phyloP scores from a whole-genome alignment of 2,888 invertebrate genomes.

The Minunthozetes semirufus region DNA sequence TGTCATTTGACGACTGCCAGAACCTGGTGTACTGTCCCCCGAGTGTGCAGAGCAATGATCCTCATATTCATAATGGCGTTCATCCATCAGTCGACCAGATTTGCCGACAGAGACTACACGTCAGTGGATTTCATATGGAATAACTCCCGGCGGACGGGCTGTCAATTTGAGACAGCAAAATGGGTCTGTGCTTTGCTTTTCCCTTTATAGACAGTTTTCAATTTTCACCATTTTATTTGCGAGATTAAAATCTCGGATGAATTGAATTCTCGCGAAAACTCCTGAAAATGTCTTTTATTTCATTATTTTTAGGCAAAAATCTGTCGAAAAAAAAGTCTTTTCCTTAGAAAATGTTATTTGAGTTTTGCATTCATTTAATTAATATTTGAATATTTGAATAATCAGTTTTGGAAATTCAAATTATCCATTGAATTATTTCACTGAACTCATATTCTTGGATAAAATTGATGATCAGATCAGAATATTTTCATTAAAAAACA shows the following conservation, averaged over 20 bases:
- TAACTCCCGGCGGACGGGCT: conserved; percentile 50
- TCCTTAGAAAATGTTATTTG: too few relatives aligned
- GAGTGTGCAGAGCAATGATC: conserved; percentile 68
- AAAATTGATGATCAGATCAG: too few relatives aligned
- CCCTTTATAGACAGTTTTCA: too few relatives aligned
- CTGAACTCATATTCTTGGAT: too few relatives aligned
- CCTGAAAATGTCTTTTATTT: not conserved
- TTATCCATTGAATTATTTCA: too few relatives aligned
- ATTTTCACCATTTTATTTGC: too few relatives aligned
- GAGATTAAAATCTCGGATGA: not conserved
- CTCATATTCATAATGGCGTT: conserved; percentile 71
- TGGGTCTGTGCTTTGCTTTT: conserved; percentile 56
- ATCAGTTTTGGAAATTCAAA: too few relatives aligned
- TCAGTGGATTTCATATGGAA: conserved; percentile 64
- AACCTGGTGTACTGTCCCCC: conserved; percentile 60
- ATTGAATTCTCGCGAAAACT: not conserved
- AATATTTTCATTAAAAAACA: too few relatives aligned
- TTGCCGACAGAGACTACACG: conserved; percentile 63
- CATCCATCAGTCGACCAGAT: conserved; percentile 72
- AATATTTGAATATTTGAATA: too few relatives aligned
- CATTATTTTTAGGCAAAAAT: not conserved
- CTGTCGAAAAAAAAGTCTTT: not conserved
- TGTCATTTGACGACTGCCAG: conserved; percentile 83
- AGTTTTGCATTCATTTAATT: too few relatives aligned
- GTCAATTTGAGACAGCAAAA: conserved; percentile 52